Conservation (phyloP, 2,113 vertebrate species). For the Haemorhous mexicanus region DNA sequence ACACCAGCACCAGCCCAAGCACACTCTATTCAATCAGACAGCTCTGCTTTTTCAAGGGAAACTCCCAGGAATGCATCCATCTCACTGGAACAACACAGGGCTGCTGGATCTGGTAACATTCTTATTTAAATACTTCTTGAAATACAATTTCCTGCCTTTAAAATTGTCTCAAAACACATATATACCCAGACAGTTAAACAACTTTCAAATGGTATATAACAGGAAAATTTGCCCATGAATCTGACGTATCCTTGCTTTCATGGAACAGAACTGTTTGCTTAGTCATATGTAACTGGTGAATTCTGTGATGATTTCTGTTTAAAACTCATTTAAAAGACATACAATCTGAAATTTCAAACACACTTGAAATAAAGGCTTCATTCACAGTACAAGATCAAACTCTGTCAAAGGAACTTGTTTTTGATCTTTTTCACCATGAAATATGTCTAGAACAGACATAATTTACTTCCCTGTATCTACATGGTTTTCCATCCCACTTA, state of each 20-base stretch:
- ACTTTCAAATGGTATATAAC: not conserved
- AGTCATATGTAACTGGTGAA: not conserved
- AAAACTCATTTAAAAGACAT: not conserved
- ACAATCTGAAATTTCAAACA: not conserved
- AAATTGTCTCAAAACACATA: not conserved
- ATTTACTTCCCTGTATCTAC: not conserved
- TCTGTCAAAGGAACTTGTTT: not conserved
- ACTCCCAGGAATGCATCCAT: not conserved
- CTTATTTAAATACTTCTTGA: slow-evolving; percentile 18
- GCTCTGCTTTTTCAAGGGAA: not conserved
- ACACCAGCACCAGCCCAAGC: not conserved
- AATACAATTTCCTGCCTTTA: slow-evolving; percentile 43
- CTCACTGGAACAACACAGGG: not conserved
- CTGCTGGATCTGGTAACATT: not conserved
- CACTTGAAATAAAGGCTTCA: not conserved
- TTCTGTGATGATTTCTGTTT: not conserved
- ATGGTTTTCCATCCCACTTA: not conserved
- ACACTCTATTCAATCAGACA: not conserved
- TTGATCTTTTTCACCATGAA: not conserved
- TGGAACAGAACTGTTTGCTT: slow-evolving; percentile 3
- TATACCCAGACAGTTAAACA: not conserved
- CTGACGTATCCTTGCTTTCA: not conserved
- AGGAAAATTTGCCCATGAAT: not conserved
- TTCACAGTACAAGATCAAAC: not conserved
- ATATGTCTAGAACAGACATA: not conserved